A percentile compares a stretch with the other conserved stretches of the same genome.
These are phyloP conservation scores for Pelmatolapia mariae DNA, from an alignment of 2,113 vertebrate species.

Conservation along the genomic window DNA sequence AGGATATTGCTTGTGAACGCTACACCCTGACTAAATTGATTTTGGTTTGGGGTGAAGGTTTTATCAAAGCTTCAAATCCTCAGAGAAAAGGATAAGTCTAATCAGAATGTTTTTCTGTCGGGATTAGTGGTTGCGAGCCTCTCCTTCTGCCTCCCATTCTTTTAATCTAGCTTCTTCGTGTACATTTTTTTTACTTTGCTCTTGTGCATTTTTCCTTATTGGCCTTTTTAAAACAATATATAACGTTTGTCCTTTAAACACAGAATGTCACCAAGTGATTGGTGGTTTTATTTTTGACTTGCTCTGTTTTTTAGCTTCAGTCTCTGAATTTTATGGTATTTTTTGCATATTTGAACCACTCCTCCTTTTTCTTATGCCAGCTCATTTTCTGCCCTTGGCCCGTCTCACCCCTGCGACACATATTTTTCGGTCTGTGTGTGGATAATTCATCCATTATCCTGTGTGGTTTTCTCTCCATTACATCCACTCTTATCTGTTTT, in stretches of 20 bases:
- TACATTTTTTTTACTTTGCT: background rate
- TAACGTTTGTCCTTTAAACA: background rate
- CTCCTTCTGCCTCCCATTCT: background rate
- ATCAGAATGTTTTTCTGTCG: conserved; percentile 52
- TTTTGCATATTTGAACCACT: background rate
- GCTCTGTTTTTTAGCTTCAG: background rate
- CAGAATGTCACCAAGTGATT: background rate
- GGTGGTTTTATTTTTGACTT: background rate
- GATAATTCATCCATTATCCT: conserved; percentile 24
- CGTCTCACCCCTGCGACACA: background rate
- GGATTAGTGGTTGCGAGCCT: conserved; percentile 51
- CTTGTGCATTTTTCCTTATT: background rate
- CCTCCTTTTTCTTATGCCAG: background rate
- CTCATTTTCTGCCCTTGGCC: background rate
- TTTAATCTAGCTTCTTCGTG: background rate
- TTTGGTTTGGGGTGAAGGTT: conserved; percentile 59
- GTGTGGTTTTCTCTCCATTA: background rate
- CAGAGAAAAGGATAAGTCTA: conserved; percentile 58
- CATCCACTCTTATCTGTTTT: conserved; percentile 6
- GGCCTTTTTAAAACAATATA: background rate
- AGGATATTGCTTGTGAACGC: conserved; percentile 9
- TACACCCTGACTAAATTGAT: conserved; percentile 56
- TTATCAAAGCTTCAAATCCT: conserved; percentile 63
- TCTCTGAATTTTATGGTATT: background rate
- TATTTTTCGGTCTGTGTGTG: background rate